Percentiles rank a stretch among this genome's conserved stretches.
These are phyloP conservation scores for Xiphophorus hellerii DNA, from an alignment of 2,113 vertebrate species.

Conservation along the genomic window DNA sequence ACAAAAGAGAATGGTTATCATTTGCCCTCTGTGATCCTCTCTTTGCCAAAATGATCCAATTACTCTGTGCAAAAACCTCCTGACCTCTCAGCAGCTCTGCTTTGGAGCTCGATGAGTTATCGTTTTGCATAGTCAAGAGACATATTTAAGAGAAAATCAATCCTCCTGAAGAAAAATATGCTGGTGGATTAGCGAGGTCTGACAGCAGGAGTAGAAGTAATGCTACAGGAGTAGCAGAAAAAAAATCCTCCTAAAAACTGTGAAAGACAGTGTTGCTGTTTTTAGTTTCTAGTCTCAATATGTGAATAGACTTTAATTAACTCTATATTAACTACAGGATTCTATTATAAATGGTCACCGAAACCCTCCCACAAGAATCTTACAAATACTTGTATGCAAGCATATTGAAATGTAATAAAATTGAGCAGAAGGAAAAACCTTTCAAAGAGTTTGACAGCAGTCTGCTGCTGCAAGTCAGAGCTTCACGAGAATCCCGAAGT, in stretches of 20 bases:
- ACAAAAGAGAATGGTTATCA: slow-evolving; percentile 15
- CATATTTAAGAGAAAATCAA: slow-evolving; percentile 33
- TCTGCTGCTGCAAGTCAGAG: too few relatives aligned
- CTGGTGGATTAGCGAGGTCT: background rate
- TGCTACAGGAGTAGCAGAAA: background rate
- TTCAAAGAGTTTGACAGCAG: background rate
- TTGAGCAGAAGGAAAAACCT: background rate
- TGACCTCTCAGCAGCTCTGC: slow-evolving; percentile 25
- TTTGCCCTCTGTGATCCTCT: slow-evolving; percentile 29
- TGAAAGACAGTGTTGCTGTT: background rate
- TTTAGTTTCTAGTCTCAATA: background rate
- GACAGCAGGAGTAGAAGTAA: background rate
- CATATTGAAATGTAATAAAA: background rate
- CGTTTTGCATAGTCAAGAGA: background rate
- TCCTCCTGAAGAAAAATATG: background rate
- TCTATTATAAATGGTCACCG: too few relatives aligned
- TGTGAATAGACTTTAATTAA: background rate
- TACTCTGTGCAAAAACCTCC: slow-evolving; percentile 23
- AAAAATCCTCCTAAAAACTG: too few relatives aligned
- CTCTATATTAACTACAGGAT: too few relatives aligned
- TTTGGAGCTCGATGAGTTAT: slow-evolving; percentile 1
- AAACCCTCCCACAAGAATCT: too few relatives aligned
- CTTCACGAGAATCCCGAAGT: too few relatives aligned
- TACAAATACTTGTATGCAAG: too few relatives aligned
- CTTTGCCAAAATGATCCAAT: slow-evolving; percentile 24